Evolutionary conservation across 2,113 vertebrate species (phyloP), one percentile per base, ranked within the genome.

Genomic region (Thalassarche chlororhynchos): DNA sequence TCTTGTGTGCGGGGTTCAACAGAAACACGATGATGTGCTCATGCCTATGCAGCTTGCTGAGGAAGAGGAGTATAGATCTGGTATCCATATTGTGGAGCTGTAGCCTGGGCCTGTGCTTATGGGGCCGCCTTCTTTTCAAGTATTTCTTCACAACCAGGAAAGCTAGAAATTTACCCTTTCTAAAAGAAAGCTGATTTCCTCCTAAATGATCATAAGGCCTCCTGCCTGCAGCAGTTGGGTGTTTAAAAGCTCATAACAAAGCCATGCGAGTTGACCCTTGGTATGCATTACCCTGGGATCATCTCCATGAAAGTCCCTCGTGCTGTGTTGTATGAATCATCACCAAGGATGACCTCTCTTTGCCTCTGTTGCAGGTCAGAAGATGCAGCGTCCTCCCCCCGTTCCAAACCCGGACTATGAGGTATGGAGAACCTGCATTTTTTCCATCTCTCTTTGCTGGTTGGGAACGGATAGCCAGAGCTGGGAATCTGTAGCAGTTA

Each of bases 361-460:
- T 81, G 88, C 25, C 26, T 64, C 61, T 60, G 40, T 90, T 95
- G 24, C 94, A 98, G 98, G 97, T 72, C 98, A 91, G 72, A 98
- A 97, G 82, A 97, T 20, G 83, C 98, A 98, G 91, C 97, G 82
- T n/a, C 98, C 98, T 60, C 98, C 98, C 8, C 98, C 98, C 1
- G 98, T 98, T 23, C 98, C 98, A 28, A 98, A 98, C 82, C 98
- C 98, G 1, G 98, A 99, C 94, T 99, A 99, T 1, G 98, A 99
- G 98, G 98, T 99, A 98, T 80, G 54, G 14, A 42, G 10, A 26
- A 7, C 4, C 38, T 58, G 60, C 11, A 4, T 16, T 47, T 31
- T 40, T 44, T 14, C 42, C 66, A 17, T 44, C 34, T 47, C 51
- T 72, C 62, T 52, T n/a, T 89, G 55, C 64, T 44, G 65, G 17